Evolutionary conservation across 2,888 invertebrate species (phyloP).

Genomic region (Agapostemon virescens): DNA sequence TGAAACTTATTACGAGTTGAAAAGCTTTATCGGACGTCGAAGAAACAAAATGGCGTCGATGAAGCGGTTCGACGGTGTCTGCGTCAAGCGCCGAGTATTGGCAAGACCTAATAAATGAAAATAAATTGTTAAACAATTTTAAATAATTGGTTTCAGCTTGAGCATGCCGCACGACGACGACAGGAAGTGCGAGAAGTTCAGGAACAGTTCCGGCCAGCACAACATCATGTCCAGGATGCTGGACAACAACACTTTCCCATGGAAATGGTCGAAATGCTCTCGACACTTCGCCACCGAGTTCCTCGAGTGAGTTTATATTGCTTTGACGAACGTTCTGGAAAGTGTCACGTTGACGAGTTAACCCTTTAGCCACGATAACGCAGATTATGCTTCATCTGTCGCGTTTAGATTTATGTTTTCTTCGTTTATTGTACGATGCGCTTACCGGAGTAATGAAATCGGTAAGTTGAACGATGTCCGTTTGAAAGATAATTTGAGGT

Average conservation of each 20-base stretch:
- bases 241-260: slow-evolving; percentile 90
- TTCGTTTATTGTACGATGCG: too few relatives aligned
- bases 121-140: neutral
- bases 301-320: slow-evolving; percentile 86
- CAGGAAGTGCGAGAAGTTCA: slow-evolving; percentile 84
- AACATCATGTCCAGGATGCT: slow-evolving; percentile 93
- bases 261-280: slow-evolving; percentile 94
- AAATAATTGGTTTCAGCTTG: slow-evolving; percentile 81
- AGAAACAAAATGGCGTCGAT: too few relatives aligned
- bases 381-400: slow-evolving; percentile 14
- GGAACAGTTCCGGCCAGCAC: slow-evolving; percentile 81
- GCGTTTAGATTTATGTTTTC: slow-evolving; percentile 45
- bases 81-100: too few relatives aligned
- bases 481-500: too few relatives aligned
- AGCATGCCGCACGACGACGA: slow-evolving; percentile 95
- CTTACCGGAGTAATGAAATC: too few relatives aligned
- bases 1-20: too few relatives aligned
- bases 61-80: too few relatives aligned
- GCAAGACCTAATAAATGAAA: too few relatives aligned
- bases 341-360: slow-evolving; percentile 41
- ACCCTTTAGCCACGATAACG: slow-evolving; percentile 25
- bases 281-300: slow-evolving; percentile 88
- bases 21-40: too few relatives aligned
- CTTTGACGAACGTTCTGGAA: slow-evolving; percentile 45
- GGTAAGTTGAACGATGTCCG: too few relatives aligned